These are phyloP conservation scores for Microcebus murinus DNA, from an alignment of 2,113 vertebrate species.

Conservation along the genomic window DNA sequence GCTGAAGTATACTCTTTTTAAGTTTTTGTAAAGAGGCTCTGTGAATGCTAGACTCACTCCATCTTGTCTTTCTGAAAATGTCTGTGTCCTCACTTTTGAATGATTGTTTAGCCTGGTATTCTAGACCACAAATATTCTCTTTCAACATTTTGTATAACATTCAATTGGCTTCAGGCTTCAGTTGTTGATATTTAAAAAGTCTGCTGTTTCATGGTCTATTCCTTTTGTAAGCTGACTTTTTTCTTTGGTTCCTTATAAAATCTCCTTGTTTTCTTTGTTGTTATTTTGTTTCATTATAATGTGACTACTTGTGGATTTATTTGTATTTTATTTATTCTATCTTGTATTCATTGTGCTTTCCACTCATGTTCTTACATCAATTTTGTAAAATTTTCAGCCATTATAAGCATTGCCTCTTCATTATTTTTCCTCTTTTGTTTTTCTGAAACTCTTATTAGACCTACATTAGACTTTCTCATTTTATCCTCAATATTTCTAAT, in stretches of 20 bases:
- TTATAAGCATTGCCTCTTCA: neutral
- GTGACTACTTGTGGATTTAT: neutral
- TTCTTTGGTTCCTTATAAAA: neutral
- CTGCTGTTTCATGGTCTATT: neutral
- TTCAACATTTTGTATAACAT: neutral
- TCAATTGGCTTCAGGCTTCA: neutral
- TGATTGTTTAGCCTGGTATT: neutral
- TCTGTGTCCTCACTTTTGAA: neutral
- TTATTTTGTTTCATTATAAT: neutral
- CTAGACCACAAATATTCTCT: neutral
- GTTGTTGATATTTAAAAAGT: neutral
- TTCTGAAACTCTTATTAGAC: neutral
- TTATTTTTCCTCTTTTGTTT: neutral
- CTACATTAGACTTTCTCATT: neutral
- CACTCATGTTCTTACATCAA: neutral
- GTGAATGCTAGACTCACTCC: neutral
- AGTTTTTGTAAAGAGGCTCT: neutral
- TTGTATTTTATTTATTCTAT: neutral
- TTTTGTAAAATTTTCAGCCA: neutral
- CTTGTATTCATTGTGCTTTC: neutral
- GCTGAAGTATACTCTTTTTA: neutral
- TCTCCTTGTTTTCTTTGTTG: slow-evolving; percentile 1
- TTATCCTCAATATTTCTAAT: neutral
- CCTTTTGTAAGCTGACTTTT: neutral
- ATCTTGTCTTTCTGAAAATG: neutral